phyloP scores from a whole-genome alignment of 2,888 invertebrate species.

The Lomographa bimaculata region DNA sequence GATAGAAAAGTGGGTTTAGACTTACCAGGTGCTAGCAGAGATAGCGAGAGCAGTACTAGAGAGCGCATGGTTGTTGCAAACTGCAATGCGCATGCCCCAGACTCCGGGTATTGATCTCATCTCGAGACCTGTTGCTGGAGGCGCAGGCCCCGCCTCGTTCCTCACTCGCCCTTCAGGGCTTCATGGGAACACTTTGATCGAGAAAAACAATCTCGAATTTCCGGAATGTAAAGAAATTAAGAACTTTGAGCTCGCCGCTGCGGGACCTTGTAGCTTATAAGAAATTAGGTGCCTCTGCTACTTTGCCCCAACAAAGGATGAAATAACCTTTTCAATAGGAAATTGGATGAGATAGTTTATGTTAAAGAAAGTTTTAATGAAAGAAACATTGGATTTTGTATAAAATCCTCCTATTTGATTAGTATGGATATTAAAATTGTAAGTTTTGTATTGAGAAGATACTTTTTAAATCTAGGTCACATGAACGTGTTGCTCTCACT shows the following conservation, averaged over 20 bases:
- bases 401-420: too few relatives aligned
- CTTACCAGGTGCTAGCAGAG: conserved; percentile 69
- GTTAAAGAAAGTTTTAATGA: not conserved
- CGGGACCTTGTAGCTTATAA: conserved; percentile 30
- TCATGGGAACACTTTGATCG: conserved; percentile 62
- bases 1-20: conserved; percentile 29
- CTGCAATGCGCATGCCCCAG: conserved; percentile 70
- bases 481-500: too few relatives aligned
- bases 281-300: conserved; percentile 39
- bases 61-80: conserved; percentile 68
- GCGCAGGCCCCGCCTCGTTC: conserved; percentile 50
- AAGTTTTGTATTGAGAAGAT: too few relatives aligned
- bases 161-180: conserved; percentile 39
- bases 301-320: conserved; percentile 16
- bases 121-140: conserved; percentile 72
- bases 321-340: not conserved
- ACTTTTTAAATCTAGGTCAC: too few relatives aligned
- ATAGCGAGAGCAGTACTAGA: conserved; percentile 66
- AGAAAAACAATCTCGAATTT: conserved; percentile 76
- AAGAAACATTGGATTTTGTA: too few relatives aligned
- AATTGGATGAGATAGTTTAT: conserved; percentile 2
- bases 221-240: conserved; percentile 68
- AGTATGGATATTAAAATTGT: too few relatives aligned
- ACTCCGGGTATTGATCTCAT: conserved; percentile 69
- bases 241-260: conserved; percentile 53